phyloP scores from a whole-genome alignment of 2,113 vertebrate species.

The Genyomyrus donnyi region DNA sequence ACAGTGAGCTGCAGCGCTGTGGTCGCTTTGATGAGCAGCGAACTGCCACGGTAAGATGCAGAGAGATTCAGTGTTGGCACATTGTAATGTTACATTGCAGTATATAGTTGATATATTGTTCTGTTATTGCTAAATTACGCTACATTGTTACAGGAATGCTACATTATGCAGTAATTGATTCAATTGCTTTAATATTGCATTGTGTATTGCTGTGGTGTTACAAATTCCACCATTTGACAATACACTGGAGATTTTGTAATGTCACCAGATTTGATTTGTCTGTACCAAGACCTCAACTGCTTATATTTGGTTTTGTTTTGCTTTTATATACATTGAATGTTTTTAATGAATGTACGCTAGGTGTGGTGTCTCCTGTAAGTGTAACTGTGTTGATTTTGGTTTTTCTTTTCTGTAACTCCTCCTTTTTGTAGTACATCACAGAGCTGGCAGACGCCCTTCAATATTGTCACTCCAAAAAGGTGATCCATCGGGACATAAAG shows the following conservation, averaged over 20 bases:
- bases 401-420: background rate
- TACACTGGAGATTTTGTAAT: background rate
- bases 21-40: conserved; percentile 75
- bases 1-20: conserved; percentile 81
- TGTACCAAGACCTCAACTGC: background rate
- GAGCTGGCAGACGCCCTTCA: conserved; percentile 84
- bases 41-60: conserved; percentile 76
- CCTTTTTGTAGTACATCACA: conserved; percentile 74
- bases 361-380: background rate
- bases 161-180: background rate
- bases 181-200: background rate
- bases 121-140: background rate
- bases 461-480: conserved; percentile 90
- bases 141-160: background rate
- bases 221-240: background rate
- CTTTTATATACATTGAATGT: background rate
- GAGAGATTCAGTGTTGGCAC: background rate
- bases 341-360: background rate
- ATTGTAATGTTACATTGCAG: too few species aligned
- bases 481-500: conserved; percentile 96
- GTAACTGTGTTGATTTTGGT: background rate
- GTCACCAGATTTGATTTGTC: background rate
- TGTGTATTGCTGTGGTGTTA: background rate
- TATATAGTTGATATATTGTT: background rate
- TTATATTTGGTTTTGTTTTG: background rate